phyloP scores from a whole-genome alignment of 2,888 invertebrate species.

The Agrochola lychnidis region DNA sequence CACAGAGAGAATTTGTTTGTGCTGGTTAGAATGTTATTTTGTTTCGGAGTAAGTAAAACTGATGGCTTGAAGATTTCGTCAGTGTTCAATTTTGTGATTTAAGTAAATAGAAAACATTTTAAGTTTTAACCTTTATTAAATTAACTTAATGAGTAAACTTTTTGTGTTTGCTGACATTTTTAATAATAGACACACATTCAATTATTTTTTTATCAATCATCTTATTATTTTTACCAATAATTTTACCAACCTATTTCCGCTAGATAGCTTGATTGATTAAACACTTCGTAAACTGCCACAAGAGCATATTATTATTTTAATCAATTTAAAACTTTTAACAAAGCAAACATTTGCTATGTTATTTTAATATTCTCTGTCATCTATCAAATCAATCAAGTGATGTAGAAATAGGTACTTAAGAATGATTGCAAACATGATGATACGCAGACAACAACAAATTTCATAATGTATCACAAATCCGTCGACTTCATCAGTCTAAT shows the following conservation, averaged over 20 bases:
- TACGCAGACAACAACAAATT: neutral
- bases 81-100: neutral
- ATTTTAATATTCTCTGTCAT: neutral
- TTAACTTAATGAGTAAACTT: neutral
- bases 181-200: neutral
- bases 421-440: neutral
- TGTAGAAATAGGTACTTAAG: neutral
- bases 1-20: neutral
- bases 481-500: conserved; percentile 17
- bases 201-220: neutral
- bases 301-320: neutral
- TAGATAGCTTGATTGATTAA: neutral
- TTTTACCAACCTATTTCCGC: neutral
- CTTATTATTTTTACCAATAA: neutral
- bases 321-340: neutral
- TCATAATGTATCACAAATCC: conserved; percentile 2
- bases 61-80: neutral
- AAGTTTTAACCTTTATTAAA: neutral
- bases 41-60: conserved; percentile 12
- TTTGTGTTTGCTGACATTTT: conserved; percentile 13
- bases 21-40: conserved; percentile 9
- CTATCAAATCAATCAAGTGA: neutral
- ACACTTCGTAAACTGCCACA: neutral
- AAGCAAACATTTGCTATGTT: neutral
- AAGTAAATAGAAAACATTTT: no score